phyloP scores from a whole-genome alignment of 2,888 invertebrate genomes.

The Oscheius myriophilus region DNA sequence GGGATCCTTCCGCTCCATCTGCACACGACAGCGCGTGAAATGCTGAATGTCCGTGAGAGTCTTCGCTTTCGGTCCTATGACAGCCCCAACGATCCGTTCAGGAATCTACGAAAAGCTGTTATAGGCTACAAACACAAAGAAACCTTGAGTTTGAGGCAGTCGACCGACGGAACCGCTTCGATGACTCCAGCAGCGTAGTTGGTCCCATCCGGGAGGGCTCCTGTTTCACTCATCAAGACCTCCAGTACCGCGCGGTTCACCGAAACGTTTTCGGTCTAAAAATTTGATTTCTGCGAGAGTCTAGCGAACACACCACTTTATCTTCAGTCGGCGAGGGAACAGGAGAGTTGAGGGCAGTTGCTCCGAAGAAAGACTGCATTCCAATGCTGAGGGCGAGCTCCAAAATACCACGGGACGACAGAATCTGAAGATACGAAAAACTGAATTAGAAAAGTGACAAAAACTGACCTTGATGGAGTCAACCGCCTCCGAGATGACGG shows the following conservation, averaged over 20 bases:
- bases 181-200: constrained; percentile 4
- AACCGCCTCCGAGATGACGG: constrained; percentile 7
- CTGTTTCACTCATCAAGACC: constrained; percentile 10
- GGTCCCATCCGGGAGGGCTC: constrained; percentile 12
- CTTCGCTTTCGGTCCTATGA: constrained; percentile 19
- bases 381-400: constrained; percentile 16
- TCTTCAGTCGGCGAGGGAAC: neutral
- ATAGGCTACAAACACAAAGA: neutral
- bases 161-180: neutral
- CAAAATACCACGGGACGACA: neutral
- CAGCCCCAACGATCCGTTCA: constrained; percentile 18
- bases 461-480: constrained; percentile 11
- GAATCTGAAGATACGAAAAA: neutral
- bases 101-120: constrained; percentile 11
- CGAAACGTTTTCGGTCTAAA: neutral
- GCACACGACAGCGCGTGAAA: constrained; percentile 6
- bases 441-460: neutral
- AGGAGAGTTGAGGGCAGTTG: neutral
- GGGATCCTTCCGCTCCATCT: constrained; percentile 15
- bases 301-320: too few relatives aligned
- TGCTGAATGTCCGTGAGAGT: constrained; percentile 17
- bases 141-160: constrained; percentile 4
- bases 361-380: constrained; percentile 17
- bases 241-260: constrained; percentile 6
- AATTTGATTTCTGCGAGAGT: neutral